Percentiles rank a stretch among this genome's conserved stretches.
These are phyloP conservation scores for Camelus bactrianus DNA, from an alignment of 2,113 vertebrate genomes.

Conservation along the genomic window DNA sequence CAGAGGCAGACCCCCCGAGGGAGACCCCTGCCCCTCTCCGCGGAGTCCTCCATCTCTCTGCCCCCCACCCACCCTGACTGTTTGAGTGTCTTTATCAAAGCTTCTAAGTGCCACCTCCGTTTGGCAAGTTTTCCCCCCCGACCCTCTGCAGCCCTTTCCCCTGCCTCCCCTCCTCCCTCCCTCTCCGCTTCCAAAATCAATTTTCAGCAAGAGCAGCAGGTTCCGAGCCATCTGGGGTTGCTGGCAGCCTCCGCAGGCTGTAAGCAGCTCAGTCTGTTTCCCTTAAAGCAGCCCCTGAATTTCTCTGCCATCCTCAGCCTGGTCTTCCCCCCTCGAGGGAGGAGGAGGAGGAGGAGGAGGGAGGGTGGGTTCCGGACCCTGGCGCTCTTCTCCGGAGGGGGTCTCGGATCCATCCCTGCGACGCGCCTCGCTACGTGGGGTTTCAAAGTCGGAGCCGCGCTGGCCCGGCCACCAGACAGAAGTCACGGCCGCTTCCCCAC, in stretches of 20 bases:
- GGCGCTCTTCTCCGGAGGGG: neutral
- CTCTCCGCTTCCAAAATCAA: constrained; percentile 81
- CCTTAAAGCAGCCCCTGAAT: constrained; percentile 69
- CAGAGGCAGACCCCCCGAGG: neutral
- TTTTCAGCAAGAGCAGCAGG: constrained; percentile 83
- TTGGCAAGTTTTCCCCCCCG: constrained; percentile 54
- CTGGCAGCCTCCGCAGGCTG: constrained; percentile 76
- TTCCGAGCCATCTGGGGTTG: constrained; percentile 81
- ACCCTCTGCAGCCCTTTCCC: constrained; percentile 65
- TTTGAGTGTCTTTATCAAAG: constrained; percentile 71
- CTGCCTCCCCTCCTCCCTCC: constrained; percentile 62
- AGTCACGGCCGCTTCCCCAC: constrained; percentile 64
- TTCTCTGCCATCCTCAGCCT: constrained; percentile 79
- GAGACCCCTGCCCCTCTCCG: neutral
- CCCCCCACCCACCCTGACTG: neutral
- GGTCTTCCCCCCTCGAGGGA: constrained; percentile 48
- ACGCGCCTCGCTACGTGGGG: neutral
- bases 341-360: neutral
- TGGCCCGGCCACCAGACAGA: constrained; percentile 62
- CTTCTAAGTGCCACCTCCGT: constrained; percentile 10
- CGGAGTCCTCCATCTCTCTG: neutral
- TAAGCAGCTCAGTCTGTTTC: constrained; percentile 83
- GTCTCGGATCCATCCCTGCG: neutral
- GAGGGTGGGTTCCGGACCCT: neutral
- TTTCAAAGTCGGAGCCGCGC: neutral